Percentiles rank a stretch among this genome's conserved stretches.
phyloP scores from a whole-genome alignment of 2,797 vertebrate genomes.

The Falco columbarius region DNA sequence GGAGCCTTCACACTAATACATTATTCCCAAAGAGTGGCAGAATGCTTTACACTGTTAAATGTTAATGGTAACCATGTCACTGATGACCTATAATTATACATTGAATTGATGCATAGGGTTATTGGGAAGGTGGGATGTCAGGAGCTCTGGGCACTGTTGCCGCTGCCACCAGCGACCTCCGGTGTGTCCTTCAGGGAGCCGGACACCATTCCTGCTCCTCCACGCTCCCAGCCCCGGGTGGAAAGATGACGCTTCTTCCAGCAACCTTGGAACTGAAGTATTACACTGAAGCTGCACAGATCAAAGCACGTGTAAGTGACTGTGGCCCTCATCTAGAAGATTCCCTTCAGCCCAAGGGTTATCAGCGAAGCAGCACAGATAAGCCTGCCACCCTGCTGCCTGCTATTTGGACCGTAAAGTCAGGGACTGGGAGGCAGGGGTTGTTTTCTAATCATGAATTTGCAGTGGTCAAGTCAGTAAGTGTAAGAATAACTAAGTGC shows the following conservation, averaged over 20 bases:
- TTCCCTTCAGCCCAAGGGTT: neutral
- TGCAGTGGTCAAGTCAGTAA: neutral
- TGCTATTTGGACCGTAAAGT: rapidly evolving
- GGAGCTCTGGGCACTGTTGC: neutral
- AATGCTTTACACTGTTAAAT: neutral
- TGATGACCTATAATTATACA: neutral
- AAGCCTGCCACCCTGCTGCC: neutral
- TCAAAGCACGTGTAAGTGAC: rapidly evolving
- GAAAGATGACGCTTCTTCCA: neutral
- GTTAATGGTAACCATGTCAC: neutral
- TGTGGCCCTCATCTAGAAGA: neutral
- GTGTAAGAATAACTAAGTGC: rapidly evolving
- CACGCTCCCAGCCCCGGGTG: neutral
- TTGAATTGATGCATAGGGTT: neutral
- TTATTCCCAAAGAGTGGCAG: neutral
- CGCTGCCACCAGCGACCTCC: neutral
- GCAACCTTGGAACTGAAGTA: neutral
- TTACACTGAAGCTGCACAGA: neutral
- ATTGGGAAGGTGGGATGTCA: neutral
- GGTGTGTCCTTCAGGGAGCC: neutral
- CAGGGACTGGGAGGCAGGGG: rapidly evolving
- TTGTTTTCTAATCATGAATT: rapidly evolving
- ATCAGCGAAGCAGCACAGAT: neutral
- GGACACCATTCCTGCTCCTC: neutral
- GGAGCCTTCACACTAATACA: neutral